Conservation (phyloP, 2,888 invertebrate genomes). For the Andrena praecox region DNA sequence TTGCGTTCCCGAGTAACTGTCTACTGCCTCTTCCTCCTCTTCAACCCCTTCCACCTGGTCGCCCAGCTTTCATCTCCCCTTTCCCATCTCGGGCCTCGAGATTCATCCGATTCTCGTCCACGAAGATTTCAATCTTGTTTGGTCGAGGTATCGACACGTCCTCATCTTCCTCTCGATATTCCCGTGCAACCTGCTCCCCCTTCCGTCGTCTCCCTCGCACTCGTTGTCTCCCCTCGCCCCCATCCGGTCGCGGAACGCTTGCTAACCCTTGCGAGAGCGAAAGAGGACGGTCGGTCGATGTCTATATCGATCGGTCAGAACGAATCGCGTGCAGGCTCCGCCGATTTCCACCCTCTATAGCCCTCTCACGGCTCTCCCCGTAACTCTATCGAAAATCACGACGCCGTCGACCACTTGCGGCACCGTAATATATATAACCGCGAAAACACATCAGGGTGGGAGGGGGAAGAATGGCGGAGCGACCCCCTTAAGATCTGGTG, state of each 20-base stretch:
- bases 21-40: conserved; percentile 25
- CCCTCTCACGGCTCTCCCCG: not conserved
- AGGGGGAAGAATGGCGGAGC: not conserved
- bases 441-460: not conserved
- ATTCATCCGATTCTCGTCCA: conserved; percentile 77
- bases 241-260: conserved; percentile 49
- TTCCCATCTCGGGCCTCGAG: conserved; percentile 70
- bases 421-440: not conserved
- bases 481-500: conserved; percentile 6
- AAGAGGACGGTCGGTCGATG: conserved; percentile 37
- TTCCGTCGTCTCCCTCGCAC: conserved; percentile 17
- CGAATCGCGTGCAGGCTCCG: conserved; percentile 53
- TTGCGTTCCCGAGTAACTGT: conserved; percentile 35
- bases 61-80: conserved; percentile 71
- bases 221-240: conserved; percentile 18
- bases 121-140: conserved; percentile 81
- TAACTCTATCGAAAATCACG: conserved; percentile 45
- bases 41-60: conserved; percentile 19
- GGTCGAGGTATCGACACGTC: conserved; percentile 74
- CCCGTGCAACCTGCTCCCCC: conserved; percentile 59
- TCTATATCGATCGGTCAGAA: conserved; percentile 62
- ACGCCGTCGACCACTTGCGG: conserved; percentile 22
- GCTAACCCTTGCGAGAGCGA: conserved; percentile 61
- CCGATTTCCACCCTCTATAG: conserved; percentile 31
- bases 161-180: conserved; percentile 71